Conservation (phyloP, 2,797 vertebrate species). For the Corythornis leucogaster region DNA sequence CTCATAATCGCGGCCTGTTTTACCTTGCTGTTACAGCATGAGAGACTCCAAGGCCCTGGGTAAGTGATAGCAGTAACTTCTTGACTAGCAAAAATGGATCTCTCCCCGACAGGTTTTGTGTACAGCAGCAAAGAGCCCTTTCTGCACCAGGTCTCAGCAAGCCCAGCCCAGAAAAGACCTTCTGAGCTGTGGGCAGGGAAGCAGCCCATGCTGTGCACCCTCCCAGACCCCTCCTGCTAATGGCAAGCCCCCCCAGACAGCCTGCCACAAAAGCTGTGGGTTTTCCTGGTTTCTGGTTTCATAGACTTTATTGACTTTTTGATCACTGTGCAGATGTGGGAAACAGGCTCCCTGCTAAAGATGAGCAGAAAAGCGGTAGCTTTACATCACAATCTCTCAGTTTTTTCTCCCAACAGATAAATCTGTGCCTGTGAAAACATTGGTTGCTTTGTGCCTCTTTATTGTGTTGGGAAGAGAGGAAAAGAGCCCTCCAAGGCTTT, state of each 20-base stretch:
- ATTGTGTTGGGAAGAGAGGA: background rate
- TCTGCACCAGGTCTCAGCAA: background rate
- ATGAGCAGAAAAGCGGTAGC: constrained; percentile 5
- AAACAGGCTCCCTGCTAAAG: constrained; percentile 16
- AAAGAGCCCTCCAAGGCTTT: background rate
- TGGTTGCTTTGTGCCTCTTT: background rate
- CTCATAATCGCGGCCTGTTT: background rate
- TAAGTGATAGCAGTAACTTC: background rate
- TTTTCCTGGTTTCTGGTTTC: background rate
- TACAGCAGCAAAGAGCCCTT: background rate
- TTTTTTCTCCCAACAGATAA: constrained; percentile 25
- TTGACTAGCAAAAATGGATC: background rate
- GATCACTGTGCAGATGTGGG: background rate
- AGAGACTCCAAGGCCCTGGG: background rate
- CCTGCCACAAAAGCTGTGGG: background rate
- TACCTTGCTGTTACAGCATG: background rate
- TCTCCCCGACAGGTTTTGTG: background rate
- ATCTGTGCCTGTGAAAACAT: constrained; percentile 71
- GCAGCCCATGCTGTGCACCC: background rate
- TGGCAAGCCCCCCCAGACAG: background rate
- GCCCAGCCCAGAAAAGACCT: background rate
- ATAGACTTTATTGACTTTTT: background rate
- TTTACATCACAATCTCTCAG: constrained; percentile 4
- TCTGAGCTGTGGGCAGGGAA: background rate
- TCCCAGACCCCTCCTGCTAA: background rate